A percentile compares a stretch with the other conserved stretches of the same genome.
Conservation (phyloP, 2,888 invertebrate species). For the Epinotia demarniana region DNA sequence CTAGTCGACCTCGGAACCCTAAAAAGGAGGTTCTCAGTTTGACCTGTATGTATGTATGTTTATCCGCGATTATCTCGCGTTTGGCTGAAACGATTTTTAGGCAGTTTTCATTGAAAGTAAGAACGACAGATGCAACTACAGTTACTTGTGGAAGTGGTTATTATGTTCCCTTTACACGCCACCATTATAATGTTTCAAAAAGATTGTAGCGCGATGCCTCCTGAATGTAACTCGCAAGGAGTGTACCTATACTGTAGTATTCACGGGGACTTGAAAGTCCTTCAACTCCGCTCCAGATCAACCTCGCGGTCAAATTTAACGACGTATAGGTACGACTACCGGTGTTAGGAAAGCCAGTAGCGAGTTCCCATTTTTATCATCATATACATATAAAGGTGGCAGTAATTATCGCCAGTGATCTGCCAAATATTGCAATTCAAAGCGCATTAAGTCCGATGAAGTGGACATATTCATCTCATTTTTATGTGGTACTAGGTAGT, state of each 20-base stretch:
- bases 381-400: background rate
- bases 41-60: too few relatives aligned
- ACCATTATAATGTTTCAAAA: background rate
- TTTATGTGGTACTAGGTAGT: too few relatives aligned
- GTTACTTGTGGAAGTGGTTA: background rate
- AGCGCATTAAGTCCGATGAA: too few relatives aligned
- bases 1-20: too few relatives aligned
- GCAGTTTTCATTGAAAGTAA: background rate
- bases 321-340: conserved; percentile 2
- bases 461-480: too few relatives aligned
- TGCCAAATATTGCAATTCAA: too few relatives aligned
- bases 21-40: too few relatives aligned
- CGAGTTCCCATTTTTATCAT: background rate
- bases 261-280: conserved; percentile 11
- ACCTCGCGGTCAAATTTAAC: conserved; percentile 25
- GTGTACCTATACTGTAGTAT: background rate
- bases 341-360: background rate
- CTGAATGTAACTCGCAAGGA: conserved; percentile 11
- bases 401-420: too few relatives aligned
- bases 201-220: background rate
- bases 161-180: background rate
- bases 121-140: background rate
- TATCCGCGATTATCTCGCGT: too few relatives aligned
- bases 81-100: too few relatives aligned
- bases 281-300: conserved; percentile 16